A percentile compares a stretch with the other conserved stretches of the same genome.
These are phyloP conservation scores for Eurois occulta DNA, from an alignment of 2,888 invertebrate species.

Conservation along the genomic window DNA sequence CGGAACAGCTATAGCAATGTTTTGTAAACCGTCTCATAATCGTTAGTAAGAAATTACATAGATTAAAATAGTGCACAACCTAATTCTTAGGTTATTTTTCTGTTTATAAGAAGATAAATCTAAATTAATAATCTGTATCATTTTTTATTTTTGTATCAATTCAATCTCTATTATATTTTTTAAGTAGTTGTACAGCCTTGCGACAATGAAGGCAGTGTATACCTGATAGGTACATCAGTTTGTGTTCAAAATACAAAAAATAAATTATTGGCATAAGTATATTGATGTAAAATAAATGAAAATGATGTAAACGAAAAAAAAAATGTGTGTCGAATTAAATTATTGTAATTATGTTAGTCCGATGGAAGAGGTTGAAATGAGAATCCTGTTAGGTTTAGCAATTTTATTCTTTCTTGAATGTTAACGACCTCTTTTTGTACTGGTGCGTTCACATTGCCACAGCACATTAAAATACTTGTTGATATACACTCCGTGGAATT, in stretches of 20 bases:
- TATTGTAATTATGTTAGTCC: constrained; percentile 41
- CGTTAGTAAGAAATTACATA: constrained; percentile 40
- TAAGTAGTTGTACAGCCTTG: constrained; percentile 47
- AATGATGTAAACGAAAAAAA: constrained; percentile 38
- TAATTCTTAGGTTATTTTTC: constrained; percentile 35
- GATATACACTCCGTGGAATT: not conserved
- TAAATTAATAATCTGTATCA: constrained; percentile 45
- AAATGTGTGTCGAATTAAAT: constrained; percentile 45
- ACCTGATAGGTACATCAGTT: constrained; percentile 55
- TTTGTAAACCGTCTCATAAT: constrained; percentile 50
- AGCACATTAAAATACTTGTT: constrained; percentile 1
- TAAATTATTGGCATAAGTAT: constrained; percentile 39
- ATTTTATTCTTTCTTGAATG: constrained; percentile 15
- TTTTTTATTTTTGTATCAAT: constrained; percentile 61
- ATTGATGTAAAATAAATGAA: constrained; percentile 36
- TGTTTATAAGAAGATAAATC: constrained; percentile 37
- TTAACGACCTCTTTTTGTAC: constrained; percentile 29
- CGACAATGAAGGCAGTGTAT: constrained; percentile 45
- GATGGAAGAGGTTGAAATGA: constrained; percentile 22
- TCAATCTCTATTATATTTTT: constrained; percentile 42
- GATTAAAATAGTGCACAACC: constrained; percentile 48
- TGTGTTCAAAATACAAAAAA: constrained; percentile 46
- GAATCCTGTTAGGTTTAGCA: constrained; percentile 8
- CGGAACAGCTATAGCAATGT: constrained; percentile 34
- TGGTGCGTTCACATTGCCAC: constrained; percentile 30